Percentiles rank a stretch among this genome's conserved stretches.
phyloP scores from a whole-genome alignment of 2,888 invertebrate genomes.

The Oxytorus armatus region DNA sequence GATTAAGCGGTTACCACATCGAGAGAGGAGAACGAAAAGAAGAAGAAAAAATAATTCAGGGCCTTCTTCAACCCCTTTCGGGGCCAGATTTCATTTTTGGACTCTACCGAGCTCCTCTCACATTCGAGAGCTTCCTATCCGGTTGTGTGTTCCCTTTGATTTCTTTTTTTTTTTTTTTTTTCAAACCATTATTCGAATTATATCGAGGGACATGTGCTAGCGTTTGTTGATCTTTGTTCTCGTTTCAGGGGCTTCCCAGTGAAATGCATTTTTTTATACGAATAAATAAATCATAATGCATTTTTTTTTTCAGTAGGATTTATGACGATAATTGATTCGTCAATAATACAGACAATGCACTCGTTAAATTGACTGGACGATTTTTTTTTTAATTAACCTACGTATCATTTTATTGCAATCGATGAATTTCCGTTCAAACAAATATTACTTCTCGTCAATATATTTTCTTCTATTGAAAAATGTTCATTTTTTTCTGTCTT shows the following conservation, averaged over 20 bases:
- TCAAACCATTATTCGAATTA: constrained; percentile 75
- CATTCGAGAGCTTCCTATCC: constrained; percentile 63
- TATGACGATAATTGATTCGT: too few species aligned
- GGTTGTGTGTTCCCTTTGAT: constrained; percentile 42
- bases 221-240: constrained; percentile 29
- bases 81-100: constrained; percentile 76
- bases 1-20: constrained; percentile 56
- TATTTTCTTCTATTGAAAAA: neutral
- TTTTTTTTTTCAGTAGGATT: too few species aligned
- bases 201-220: constrained; percentile 68
- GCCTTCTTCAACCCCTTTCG: constrained; percentile 72
- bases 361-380: too few species aligned
- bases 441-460: neutral
- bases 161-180: constrained; percentile 44
- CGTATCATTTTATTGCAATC: neutral
- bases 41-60: constrained; percentile 28
- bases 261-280: neutral
- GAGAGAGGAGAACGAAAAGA: constrained; percentile 37
- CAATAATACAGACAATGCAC: too few species aligned
- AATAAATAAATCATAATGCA: too few species aligned
- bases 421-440: neutral
- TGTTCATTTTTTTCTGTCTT: neutral
- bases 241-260: neutral
- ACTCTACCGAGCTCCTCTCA: constrained; percentile 69
- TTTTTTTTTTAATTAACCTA: constrained; percentile 34